Evolutionary conservation across 1,140 invertebrate species (phyloP), one percentile per base, ranked within the genome.

Genomic region (Apocrypta bakeri): DNA sequence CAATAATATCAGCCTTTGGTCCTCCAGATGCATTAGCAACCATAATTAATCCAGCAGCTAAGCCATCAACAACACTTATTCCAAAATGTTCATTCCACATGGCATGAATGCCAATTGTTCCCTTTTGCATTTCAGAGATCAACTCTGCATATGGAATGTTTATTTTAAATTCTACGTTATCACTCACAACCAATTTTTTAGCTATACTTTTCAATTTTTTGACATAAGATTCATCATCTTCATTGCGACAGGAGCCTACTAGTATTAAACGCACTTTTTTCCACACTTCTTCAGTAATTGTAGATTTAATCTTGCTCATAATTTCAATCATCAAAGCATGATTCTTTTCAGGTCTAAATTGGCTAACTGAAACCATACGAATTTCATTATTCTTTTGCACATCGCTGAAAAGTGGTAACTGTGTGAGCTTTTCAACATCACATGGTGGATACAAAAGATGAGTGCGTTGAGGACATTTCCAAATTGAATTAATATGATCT

Each of bases 1-100:
- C 95, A 68, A 99, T 95, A 84, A 99, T 99, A 90, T 99, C 99
- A 86, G 96, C 93, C 84, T 92, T 93, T 1, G 99, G 98, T 2
- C 99, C 99, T 27, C 98, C 98, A 29, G 98, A 99, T 85, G 96
- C 93, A 90, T 99, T 97, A 33, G 98, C 98, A 21, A 99, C 93
- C 91, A 97, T 97, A 27, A 99, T 95, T 21, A 98, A 93, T 7
- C 99, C 99, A 74, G 98, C 98, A 56, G 99, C 98, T 97, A 99
- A 98, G 86, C 95, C 96, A 91, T 99, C 99, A 0, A 99, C 99
- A 25, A 99, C 94, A 84, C 97, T 96, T 85, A 99, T 99, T 66
- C 99, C 99, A 94, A 99, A 99, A 93, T 99, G 99, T 92, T 99
- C 99, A 92, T 99, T 98, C 95, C 96, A 97, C 99, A 99, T 99